Percentiles rank a stretch among this genome's conserved stretches.
Evolutionary conservation across 1,140 invertebrate genomes (phyloP).

Genomic region (Leptopilina boulardi): DNA sequence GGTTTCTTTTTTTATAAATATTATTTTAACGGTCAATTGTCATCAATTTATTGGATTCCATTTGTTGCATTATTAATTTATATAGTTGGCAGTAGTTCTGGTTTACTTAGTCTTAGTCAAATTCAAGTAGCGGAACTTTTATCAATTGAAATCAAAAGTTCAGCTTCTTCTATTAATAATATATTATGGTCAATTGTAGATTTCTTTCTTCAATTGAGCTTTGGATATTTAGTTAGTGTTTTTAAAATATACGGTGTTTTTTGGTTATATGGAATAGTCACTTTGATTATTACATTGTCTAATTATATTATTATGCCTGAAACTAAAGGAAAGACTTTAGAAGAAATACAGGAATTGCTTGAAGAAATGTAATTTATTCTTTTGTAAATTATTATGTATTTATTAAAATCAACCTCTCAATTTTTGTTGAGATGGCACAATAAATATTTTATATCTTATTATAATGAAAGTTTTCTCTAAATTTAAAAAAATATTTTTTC

Average conservation of each 20-base stretch:
- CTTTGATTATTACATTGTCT: not conserved
- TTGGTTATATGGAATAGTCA: not conserved
- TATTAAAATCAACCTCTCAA: no score
- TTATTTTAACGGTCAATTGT: not conserved
- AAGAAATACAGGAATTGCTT: not conserved
- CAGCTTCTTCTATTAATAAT: not conserved
- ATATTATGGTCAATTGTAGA: not conserved
- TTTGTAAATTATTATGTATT: no score
- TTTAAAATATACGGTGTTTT: not conserved
- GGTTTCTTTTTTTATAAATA: not conserved
- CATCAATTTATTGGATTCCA: not conserved
- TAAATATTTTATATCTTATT: no score
- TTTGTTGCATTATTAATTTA: not conserved
- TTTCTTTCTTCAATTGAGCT: not conserved
- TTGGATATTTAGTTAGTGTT: not conserved
- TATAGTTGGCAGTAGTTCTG: not conserved
- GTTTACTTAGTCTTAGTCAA: not conserved
- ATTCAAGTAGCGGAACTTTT: not conserved
- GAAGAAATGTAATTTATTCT: not conserved
- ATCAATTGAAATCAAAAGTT: not conserved
- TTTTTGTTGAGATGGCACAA: no score
- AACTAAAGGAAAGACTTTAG: conserved; percentile 1
- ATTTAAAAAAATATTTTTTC: no score
- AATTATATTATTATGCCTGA: not conserved
- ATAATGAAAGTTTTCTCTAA: no score